Evolutionary conservation across 2,888 invertebrate genomes (phyloP).

Genomic region (Cosmia pyralina): DNA sequence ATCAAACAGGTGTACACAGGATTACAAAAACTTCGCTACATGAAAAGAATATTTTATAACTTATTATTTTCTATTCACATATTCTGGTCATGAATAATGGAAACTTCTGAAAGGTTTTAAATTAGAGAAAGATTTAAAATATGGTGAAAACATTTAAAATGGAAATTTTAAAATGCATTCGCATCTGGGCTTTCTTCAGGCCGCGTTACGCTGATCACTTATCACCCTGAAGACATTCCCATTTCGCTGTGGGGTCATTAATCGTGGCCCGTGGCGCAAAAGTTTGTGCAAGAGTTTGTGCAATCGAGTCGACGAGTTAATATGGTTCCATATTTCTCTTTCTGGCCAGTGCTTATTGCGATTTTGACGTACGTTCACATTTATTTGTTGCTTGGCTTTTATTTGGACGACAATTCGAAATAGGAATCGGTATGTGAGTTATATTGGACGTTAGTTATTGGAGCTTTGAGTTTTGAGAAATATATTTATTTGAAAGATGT

Average conservation of each 20-base stretch:
- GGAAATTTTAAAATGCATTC: slow-evolving; percentile 56
- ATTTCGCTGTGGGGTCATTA: slow-evolving; percentile 62
- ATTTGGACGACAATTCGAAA: slow-evolving; percentile 45
- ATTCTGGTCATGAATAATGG: slow-evolving; percentile 53
- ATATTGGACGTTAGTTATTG: slow-evolving; percentile 25
- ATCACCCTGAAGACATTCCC: slow-evolving; percentile 64
- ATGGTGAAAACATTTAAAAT: slow-evolving; percentile 47
- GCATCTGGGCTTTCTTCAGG: slow-evolving; percentile 55
- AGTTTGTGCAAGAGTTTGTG: slow-evolving; percentile 59
- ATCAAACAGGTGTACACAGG: neutral
- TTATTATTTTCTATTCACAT: slow-evolving; percentile 25
- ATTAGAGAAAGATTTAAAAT: slow-evolving; percentile 49
- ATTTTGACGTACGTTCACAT: slow-evolving; percentile 51
- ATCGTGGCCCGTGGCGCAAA: slow-evolving; percentile 60
- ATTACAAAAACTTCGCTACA: slow-evolving; percentile 9
- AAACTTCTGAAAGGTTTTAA: slow-evolving; percentile 53
- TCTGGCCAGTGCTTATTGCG: slow-evolving; percentile 40
- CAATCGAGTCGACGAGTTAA: slow-evolving; percentile 61
- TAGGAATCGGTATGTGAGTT: slow-evolving; percentile 24
- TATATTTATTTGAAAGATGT: neutral
- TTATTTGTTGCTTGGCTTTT: slow-evolving; percentile 45
- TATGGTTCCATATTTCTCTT: slow-evolving; percentile 63
- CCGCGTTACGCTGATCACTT: slow-evolving; percentile 60
- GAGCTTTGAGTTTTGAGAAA: neutral
- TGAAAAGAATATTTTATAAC: slow-evolving; percentile 18